A percentile compares a stretch with the other conserved stretches of the same genome.
Conservation (phyloP, 2,797 vertebrate species). For the Rhyacichthys aspro region DNA sequence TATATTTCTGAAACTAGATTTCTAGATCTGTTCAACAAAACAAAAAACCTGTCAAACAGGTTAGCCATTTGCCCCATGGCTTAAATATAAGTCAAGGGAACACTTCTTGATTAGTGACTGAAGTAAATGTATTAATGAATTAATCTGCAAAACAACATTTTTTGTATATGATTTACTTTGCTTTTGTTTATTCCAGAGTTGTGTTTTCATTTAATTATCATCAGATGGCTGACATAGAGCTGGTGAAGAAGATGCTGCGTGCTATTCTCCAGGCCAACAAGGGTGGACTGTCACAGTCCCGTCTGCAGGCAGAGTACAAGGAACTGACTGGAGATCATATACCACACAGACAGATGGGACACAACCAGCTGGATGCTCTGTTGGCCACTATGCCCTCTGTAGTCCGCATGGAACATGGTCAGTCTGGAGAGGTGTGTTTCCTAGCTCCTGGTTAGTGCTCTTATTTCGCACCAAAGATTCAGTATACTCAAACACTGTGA, state of each 20-base stretch:
- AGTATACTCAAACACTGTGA: too few species aligned
- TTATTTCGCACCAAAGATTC: too few species aligned
- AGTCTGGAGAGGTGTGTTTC: constrained; percentile 83
- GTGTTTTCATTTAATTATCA: not conserved
- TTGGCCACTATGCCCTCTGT: constrained; percentile 86
- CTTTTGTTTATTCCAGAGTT: not conserved
- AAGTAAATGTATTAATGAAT: too few species aligned
- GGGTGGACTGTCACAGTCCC: constrained; percentile 82
- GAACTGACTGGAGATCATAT: constrained; percentile 90
- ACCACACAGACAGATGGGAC: constrained; percentile 89
- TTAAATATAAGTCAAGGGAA: not conserved
- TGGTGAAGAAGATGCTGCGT: constrained; percentile 88
- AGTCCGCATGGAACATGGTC: constrained; percentile 83
- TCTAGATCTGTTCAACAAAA: constrained; percentile 11
- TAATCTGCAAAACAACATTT: not conserved
- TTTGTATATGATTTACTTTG: not conserved
- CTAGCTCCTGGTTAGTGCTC: not conserved
- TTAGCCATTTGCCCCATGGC: constrained; percentile 2
- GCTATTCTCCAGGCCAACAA: constrained; percentile 88
- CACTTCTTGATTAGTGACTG: not conserved
- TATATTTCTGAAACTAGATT: not conserved
- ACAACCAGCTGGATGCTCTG: constrained; percentile 84
- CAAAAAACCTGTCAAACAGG: constrained; percentile 31
- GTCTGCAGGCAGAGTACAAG: constrained; percentile 88
- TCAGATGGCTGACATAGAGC: constrained; percentile 90